These are phyloP conservation scores for Siphamia tubifer DNA, from an alignment of 2,113 vertebrate genomes.

Conservation along the genomic window DNA sequence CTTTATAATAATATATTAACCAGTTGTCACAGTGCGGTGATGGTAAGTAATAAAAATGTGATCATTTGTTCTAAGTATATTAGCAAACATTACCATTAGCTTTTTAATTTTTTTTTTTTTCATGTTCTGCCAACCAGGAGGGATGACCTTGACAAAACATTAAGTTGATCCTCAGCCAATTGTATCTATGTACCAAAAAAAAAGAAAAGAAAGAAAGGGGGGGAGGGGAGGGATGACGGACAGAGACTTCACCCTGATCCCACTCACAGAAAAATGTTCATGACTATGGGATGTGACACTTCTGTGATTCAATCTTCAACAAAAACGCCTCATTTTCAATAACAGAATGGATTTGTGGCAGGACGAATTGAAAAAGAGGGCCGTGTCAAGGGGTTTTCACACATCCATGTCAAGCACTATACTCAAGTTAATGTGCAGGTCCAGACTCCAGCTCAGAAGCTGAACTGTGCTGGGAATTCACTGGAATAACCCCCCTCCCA, in stretches of 20 bases:
- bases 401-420: constrained; percentile 3
- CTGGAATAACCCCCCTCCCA: not conserved
- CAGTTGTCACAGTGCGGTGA: too few relatives aligned
- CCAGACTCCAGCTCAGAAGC: not conserved
- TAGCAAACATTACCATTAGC: not conserved
- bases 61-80: constrained; percentile 12
- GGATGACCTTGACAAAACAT: constrained; percentile 35
- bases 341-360: constrained; percentile 11
- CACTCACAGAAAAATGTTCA: constrained; percentile 9
- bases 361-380: constrained; percentile 18
- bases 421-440: not conserved
- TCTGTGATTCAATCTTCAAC: constrained; percentile 34
- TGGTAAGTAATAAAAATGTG: too few relatives aligned
- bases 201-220: too few relatives aligned
- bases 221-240: too few relatives aligned
- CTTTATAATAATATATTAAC: too few relatives aligned
- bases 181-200: constrained; percentile 21
- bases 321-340: constrained; percentile 21
- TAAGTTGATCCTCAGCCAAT: constrained; percentile 19
- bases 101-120: too few relatives aligned
- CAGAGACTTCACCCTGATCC: not conserved
- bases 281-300: constrained; percentile 27
- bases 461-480: not conserved
- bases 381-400: constrained; percentile 4
- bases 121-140: not conserved